Evolutionary conservation across 1,140 invertebrate species (phyloP).

Genomic region (Drosophila cardini): DNA sequence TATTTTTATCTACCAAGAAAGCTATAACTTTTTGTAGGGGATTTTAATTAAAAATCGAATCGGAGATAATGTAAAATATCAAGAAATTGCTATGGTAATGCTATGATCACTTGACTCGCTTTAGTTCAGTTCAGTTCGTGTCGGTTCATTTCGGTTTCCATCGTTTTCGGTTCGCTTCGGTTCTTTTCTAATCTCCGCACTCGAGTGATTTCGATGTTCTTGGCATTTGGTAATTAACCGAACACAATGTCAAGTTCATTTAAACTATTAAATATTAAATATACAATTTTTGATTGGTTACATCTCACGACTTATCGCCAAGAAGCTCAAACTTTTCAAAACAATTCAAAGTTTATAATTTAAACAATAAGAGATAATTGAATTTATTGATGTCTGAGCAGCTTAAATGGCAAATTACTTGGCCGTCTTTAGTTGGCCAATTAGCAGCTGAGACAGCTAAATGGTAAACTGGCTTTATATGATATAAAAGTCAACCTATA

Average conservation of each 20-base stretch:
- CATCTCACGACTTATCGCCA: conserved; percentile 48
- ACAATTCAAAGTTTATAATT: background rate
- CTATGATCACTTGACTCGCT: too few relatives aligned
- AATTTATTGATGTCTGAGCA: conserved; percentile 2
- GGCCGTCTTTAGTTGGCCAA: background rate
- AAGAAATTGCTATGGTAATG: too few relatives aligned
- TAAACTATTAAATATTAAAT: conserved; percentile 55
- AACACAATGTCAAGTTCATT: conserved; percentile 74
- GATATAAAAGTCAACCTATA: background rate
- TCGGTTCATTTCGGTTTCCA: background rate
- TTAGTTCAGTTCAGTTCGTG: too few relatives aligned
- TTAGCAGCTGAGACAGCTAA: conserved; percentile 2
- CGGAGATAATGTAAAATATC: too few relatives aligned
- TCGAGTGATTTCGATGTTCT: conserved; percentile 65
- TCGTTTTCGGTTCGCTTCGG: background rate
- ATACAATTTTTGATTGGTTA: conserved; percentile 36
- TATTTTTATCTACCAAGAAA: too few relatives aligned
- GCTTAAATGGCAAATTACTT: conserved; percentile 8
- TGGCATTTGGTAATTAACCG: conserved; percentile 66
- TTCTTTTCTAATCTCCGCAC: conserved; percentile 69
- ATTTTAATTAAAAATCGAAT: too few relatives aligned
- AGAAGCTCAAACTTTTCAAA: conserved; percentile 4
- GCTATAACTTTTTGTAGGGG: too few relatives aligned
- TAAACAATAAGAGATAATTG: conserved; percentile 4
- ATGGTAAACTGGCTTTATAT: conserved; percentile 19